Conservation (phyloP, 2,797 vertebrate genomes). For the Pangasius mekongensis region DNA sequence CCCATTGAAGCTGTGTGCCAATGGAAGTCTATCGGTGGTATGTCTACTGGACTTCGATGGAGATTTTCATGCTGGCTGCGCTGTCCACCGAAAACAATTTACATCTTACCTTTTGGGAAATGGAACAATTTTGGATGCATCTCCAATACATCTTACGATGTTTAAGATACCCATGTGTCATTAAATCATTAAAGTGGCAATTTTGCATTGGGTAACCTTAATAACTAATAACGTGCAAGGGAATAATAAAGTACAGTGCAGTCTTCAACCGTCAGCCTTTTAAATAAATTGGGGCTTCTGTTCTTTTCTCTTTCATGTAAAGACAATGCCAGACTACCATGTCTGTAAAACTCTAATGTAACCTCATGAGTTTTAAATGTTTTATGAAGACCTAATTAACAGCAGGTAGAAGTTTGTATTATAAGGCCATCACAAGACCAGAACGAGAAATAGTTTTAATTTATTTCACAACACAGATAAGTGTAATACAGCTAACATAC, state of each 20-base stretch:
- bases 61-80: neutral
- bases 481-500: constrained; percentile 22
- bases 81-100: too few species aligned
- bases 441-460: neutral
- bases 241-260: neutral
- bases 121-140: too few species aligned
- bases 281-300: neutral
- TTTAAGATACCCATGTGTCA: neutral
- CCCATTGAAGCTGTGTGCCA: neutral
- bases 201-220: neutral
- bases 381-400: neutral
- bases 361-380: neutral
- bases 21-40: neutral
- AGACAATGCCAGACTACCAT: neutral
- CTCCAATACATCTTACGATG: neutral
- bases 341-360: neutral
- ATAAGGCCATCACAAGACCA: neutral
- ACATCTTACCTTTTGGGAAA: neutral
- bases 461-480: neutral
- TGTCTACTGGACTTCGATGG: neutral
- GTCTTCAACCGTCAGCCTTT: neutral
- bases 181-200: neutral
- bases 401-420: neutral
- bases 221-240: neutral
- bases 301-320: neutral